Evolutionary conservation across 2,113 vertebrate genomes (phyloP).

Genomic region (Rallus limicola): DNA sequence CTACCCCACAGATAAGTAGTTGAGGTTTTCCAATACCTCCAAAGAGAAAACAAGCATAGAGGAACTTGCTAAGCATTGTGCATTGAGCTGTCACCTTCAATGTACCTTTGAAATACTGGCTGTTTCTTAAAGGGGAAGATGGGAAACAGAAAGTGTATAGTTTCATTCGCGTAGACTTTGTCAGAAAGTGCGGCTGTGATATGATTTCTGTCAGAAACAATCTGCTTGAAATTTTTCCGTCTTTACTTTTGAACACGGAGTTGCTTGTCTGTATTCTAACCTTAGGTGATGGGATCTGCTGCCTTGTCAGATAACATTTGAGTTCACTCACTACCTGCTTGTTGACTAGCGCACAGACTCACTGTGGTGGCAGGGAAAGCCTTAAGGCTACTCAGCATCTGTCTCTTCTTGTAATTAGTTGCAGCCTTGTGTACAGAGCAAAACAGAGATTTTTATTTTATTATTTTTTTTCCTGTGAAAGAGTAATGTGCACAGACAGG

Average conservation of each 20-base stretch:
- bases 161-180: conserved; percentile 82
- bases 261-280: conserved; percentile 82
- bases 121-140: conserved; percentile 79
- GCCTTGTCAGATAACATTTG: conserved; percentile 89
- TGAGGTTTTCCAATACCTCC: conserved; percentile 35
- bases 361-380: conserved; percentile 76
- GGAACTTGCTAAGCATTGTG: conserved; percentile 74
- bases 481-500: conserved; percentile 78
- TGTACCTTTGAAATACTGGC: conserved; percentile 71
- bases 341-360: conserved; percentile 74
- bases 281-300: conserved; percentile 84
- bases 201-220: conserved; percentile 96
- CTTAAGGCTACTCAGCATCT: conserved; percentile 80
- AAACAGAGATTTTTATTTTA: conserved; percentile 60
- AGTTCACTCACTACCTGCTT: conserved; percentile 81
- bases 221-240: conserved; percentile 90
- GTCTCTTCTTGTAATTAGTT: conserved; percentile 88
- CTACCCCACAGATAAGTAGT: neutral
- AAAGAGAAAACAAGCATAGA: conserved; percentile 60
- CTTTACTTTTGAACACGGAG: conserved; percentile 83
- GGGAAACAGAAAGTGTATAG: conserved; percentile 90
- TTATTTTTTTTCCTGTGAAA: neutral
- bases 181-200: conserved; percentile 82
- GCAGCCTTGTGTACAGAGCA: conserved; percentile 76
- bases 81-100: conserved; percentile 81